phyloP scores from a whole-genome alignment of 1,140 invertebrate species.

The Oedothorax gibbosus region DNA sequence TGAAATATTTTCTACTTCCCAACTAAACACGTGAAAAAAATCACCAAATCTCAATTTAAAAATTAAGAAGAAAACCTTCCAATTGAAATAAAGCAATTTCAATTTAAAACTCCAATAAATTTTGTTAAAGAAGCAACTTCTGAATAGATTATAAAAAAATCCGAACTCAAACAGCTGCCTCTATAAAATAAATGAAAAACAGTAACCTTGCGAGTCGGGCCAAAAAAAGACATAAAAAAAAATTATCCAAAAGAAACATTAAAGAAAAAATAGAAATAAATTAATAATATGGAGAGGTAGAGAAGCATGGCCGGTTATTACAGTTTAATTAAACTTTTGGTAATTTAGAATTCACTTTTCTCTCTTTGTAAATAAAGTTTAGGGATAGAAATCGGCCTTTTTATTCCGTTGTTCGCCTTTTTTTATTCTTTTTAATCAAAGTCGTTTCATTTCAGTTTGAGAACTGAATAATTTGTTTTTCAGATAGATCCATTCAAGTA shows the following conservation, averaged over 20 bases:
- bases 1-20: no score
- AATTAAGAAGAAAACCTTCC: not conserved
- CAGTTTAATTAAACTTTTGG: slow-evolving; percentile 61
- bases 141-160: slow-evolving; percentile 15
- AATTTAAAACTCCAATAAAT: slow-evolving; percentile 45
- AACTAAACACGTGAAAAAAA: not conserved
- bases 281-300: slow-evolving; percentile 44
- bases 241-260: slow-evolving; percentile 21
- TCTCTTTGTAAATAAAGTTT: slow-evolving; percentile 57
- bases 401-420: slow-evolving; percentile 20
- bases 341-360: slow-evolving; percentile 59
- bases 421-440: slow-evolving; percentile 54
- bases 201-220: not conserved
- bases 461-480: slow-evolving; percentile 48
- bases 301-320: slow-evolving; percentile 44
- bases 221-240: slow-evolving; percentile 37
- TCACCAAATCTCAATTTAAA: not conserved
- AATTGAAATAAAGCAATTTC: slow-evolving; percentile 22
- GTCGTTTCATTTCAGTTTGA: slow-evolving; percentile 52
- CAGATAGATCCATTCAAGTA: slow-evolving; percentile 3
- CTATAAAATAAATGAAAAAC: slow-evolving; percentile 28
- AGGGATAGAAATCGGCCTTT: not conserved
- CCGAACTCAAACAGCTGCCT: not conserved
- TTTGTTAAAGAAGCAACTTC: slow-evolving; percentile 8
- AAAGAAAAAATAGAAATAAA: slow-evolving; percentile 40